Conservation (phyloP, 2,797 vertebrate species). For the Catharus ustulatus region DNA sequence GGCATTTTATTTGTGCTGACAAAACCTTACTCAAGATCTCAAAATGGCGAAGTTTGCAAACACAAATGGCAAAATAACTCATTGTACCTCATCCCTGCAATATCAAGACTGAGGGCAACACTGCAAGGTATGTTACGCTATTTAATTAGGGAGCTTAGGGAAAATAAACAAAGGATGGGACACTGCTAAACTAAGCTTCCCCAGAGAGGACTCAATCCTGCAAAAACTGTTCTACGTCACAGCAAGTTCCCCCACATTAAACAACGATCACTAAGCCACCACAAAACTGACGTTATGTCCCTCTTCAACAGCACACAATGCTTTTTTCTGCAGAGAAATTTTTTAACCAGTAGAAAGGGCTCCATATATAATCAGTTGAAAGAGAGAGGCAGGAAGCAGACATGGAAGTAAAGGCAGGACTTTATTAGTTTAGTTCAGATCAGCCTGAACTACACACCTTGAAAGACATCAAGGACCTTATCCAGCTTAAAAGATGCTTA, state of each 20-base stretch:
- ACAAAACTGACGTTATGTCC: background rate
- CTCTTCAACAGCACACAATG: background rate
- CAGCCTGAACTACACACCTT: background rate
- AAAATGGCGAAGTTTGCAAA: background rate
- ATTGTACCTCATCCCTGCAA: background rate
- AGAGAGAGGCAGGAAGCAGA: background rate
- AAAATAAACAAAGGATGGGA: background rate
- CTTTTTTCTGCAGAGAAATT: background rate
- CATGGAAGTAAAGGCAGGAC: background rate
- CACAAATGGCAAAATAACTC: background rate
- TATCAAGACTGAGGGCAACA: background rate
- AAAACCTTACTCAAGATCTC: background rate
- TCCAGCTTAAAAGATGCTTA: background rate
- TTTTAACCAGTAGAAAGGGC: background rate
- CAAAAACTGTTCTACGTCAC: background rate
- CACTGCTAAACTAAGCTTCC: background rate
- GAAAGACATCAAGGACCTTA: background rate
- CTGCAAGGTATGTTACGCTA: background rate
- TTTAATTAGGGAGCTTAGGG: background rate
- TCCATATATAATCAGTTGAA: background rate
- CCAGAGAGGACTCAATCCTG: background rate
- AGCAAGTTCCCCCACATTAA: background rate
- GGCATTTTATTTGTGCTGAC: background rate
- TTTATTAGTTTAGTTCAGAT: background rate
- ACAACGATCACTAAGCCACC: background rate